A percentile compares a stretch with the other conserved stretches of the same genome.
phyloP scores from a whole-genome alignment of 1,140 invertebrate genomes.

The Anadara kagoshimensis region DNA sequence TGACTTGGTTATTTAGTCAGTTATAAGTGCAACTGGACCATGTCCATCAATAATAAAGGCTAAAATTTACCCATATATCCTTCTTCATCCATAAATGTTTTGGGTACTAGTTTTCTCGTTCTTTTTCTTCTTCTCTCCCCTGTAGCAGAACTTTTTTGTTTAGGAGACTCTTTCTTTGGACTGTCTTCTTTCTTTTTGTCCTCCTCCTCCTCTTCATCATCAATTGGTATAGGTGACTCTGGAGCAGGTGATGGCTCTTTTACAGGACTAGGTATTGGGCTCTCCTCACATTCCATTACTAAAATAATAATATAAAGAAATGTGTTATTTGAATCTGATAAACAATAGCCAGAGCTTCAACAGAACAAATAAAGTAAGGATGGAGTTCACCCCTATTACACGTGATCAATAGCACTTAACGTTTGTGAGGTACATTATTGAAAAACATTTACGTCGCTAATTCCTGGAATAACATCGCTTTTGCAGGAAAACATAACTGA shows the following conservation, averaged over 20 bases:
- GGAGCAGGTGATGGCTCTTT: constrained; percentile 47
- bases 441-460: no score
- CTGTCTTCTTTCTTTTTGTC: constrained; percentile 33
- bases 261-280: constrained; percentile 46
- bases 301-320: constrained; percentile 12
- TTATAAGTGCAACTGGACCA: no score
- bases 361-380: no score
- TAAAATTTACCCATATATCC: constrained; percentile 66
- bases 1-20: no score
- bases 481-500: no score
- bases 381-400: no score
- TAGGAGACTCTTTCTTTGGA: constrained; percentile 16
- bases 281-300: constrained; percentile 54
- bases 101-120: constrained; percentile 56
- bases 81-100: constrained; percentile 64
- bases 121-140: constrained; percentile 46
- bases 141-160: constrained; percentile 3
- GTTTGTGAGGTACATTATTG: no score
- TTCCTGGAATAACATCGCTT: no score
- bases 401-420: no score
- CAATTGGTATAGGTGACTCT: constrained; percentile 28
- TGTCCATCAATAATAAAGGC: no score
- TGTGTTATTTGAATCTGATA: no score
- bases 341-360: no score
- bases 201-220: constrained; percentile 8